Percentiles rank a stretch among this genome's conserved stretches.
These are phyloP conservation scores for Oscheius onirici DNA, from an alignment of 2,888 invertebrate genomes.

Conservation along the genomic window DNA sequence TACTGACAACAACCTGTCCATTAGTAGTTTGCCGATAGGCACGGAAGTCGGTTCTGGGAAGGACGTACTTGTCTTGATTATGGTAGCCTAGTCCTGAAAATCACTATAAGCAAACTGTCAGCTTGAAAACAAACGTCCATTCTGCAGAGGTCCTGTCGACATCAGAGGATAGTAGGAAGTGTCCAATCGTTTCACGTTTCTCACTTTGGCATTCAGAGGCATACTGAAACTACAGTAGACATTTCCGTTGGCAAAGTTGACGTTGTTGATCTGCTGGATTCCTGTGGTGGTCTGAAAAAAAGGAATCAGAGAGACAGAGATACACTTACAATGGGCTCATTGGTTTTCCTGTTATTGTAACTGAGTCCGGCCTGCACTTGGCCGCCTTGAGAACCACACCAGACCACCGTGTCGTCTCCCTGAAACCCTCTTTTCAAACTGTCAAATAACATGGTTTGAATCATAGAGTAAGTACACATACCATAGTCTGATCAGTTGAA, in stretches of 20 bases:
- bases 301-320: neutral
- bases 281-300: conserved; percentile 13
- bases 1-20: conserved; percentile 20
- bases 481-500: conserved; percentile 36
- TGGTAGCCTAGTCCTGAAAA: conserved; percentile 35
- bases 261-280: conserved; percentile 18
- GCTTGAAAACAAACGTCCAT: conserved; percentile 16
- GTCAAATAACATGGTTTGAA: neutral
- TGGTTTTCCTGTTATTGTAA: conserved; percentile 21
- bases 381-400: conserved; percentile 11
- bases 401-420: conserved; percentile 38
- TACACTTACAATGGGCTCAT: conserved; percentile 20
- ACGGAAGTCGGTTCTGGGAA: conserved; percentile 35
- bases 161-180: conserved; percentile 10
- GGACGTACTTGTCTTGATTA: conserved; percentile 25
- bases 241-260: conserved; percentile 26
- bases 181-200: conserved; percentile 27
- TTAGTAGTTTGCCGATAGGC: conserved; percentile 19
- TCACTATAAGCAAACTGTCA: neutral
- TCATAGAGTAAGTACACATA: conserved; percentile 10
- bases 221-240: conserved; percentile 33
- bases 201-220: conserved; percentile 7
- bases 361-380: conserved; percentile 9
- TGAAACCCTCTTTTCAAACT: neutral
- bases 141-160: conserved; percentile 30